Percentiles rank a stretch among this genome's conserved stretches.
These are phyloP conservation scores for Neoitamus cyanurus DNA, from an alignment of 2,888 invertebrate genomes.

Conservation along the genomic window DNA sequence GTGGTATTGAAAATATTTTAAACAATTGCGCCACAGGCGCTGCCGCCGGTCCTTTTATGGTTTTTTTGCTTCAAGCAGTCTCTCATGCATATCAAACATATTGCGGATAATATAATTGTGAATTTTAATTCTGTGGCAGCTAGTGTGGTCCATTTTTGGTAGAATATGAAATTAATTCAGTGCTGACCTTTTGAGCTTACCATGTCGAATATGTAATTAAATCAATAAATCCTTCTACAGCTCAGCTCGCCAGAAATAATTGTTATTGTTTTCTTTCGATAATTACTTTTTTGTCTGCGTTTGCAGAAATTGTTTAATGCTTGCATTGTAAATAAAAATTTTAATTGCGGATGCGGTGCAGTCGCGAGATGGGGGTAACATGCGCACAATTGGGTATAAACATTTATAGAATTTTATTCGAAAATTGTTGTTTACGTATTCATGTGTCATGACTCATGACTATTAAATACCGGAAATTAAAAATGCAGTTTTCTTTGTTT, in stretches of 20 bases:
- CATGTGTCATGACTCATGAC: no score
- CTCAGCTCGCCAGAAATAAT: neutral
- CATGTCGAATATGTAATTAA: neutral
- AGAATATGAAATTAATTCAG: neutral
- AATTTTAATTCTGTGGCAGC: neutral
- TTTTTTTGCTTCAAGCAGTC: neutral
- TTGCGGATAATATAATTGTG: neutral
- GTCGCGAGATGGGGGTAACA: neutral
- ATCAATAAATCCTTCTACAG: neutral
- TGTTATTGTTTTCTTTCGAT: neutral
- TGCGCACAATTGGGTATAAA: neutral
- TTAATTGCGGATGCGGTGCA: neutral
- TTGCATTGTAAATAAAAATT: neutral
- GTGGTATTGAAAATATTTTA: neutral
- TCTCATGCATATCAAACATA: neutral
- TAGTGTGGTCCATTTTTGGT: neutral
- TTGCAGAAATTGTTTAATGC: neutral
- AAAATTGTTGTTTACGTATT: neutral
- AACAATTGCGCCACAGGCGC: neutral
- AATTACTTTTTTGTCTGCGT: neutral
- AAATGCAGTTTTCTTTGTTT: no score
- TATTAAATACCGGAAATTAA: no score
- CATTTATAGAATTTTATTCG: neutral
- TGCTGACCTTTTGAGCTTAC: neutral
- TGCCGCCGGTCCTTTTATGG: neutral